phyloP scores from a whole-genome alignment of 2,113 vertebrate species.

The Coregonus clupeaformis region DNA sequence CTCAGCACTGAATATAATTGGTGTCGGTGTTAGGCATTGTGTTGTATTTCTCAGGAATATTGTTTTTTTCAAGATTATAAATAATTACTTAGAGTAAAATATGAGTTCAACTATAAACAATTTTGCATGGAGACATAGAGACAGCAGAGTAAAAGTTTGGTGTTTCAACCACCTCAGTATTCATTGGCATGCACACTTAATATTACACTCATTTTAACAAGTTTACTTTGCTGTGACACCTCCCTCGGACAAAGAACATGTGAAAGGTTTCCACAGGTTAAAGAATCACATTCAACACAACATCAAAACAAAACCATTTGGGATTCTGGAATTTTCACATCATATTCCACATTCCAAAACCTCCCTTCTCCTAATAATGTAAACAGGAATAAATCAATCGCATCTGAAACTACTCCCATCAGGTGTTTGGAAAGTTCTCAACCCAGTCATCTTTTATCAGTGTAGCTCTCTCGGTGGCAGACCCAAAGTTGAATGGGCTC shows the following conservation, averaged over 20 bases:
- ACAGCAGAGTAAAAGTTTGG: no score
- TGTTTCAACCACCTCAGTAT: no score
- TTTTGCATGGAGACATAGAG: no score
- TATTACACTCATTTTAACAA: background rate
- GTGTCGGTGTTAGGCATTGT: no score
- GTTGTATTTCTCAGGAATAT: no score
- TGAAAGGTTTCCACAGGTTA: background rate
- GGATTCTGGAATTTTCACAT: background rate
- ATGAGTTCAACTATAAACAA: no score
- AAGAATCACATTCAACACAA: background rate
- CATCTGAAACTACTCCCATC: background rate
- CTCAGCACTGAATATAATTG: no score
- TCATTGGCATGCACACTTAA: background rate
- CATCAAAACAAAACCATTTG: background rate
- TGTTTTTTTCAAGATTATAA: no score
- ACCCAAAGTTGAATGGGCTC: constrained; percentile 31
- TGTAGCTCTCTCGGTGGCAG: background rate
- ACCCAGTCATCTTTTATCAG: background rate
- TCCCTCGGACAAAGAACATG: background rate
- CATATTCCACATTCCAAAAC: background rate
- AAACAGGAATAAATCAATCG: background rate
- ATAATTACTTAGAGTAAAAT: no score
- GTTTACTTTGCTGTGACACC: background rate
- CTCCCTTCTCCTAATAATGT: background rate
- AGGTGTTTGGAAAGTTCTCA: constrained; percentile 3